A percentile compares a stretch with the other conserved stretches of the same genome.
Evolutionary conservation across 2,113 vertebrate genomes (phyloP).

Genomic region (Heptranchias perlo): DNA sequence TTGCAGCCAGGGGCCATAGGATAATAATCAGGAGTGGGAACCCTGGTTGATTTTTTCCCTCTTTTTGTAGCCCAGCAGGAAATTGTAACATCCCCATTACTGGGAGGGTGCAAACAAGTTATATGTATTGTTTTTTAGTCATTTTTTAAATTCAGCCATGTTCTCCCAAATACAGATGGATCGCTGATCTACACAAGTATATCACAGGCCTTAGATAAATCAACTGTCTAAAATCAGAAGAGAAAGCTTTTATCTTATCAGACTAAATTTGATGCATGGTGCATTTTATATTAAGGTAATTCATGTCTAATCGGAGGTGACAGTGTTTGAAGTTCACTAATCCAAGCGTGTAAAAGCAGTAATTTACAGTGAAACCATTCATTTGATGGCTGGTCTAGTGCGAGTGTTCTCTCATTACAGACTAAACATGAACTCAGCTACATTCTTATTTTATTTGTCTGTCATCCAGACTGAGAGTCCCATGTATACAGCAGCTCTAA

Average conservation of each 20-base stretch:
- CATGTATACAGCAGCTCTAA: neutral
- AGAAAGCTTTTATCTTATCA: neutral
- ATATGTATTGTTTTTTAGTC: neutral
- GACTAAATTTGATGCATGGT: neutral
- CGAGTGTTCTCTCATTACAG: constrained; percentile 10
- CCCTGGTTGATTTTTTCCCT: neutral
- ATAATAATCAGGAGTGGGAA: neutral
- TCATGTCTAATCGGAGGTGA: constrained; percentile 23
- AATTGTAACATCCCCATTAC: neutral
- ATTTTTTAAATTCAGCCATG: neutral
- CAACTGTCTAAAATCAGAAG: neutral
- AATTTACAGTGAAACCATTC: constrained; percentile 27
- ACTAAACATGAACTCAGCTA: constrained; percentile 26
- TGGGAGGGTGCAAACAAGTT: neutral
- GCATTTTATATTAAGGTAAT: constrained; percentile 11
- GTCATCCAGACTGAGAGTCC: neutral
- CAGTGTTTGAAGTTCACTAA: constrained; percentile 33
- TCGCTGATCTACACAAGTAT: neutral
- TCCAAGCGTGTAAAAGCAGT: constrained; percentile 21
- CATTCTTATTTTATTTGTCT: constrained; percentile 20
- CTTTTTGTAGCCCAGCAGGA: neutral
- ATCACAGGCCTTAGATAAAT: neutral
- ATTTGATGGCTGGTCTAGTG: constrained; percentile 19
- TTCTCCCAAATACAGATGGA: neutral
- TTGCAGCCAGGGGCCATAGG: neutral